Evolutionary conservation across 2,113 vertebrate species (phyloP), one percentile per base, ranked within the genome.

Genomic region (Thunnus thynnus): DNA sequence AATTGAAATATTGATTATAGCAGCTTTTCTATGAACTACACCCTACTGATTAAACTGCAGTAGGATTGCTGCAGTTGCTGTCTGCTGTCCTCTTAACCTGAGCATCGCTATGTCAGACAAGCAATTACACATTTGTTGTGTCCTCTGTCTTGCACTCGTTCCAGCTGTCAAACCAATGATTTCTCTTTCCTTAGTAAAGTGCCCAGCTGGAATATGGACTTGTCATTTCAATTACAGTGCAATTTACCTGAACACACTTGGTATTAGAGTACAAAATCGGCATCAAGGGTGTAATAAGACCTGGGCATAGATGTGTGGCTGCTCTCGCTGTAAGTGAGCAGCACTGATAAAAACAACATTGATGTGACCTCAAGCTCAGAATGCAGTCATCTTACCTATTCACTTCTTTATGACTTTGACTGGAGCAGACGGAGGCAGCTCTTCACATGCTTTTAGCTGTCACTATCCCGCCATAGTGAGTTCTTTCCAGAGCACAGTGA

Each of bases 311-410:
- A 17, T 18, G 13, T 51, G 58, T 10, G 0, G 18, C 25, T 4
- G 6, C 25, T 67, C 52, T 56, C 41, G 25, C 18, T 3, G 16
- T 12, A 8, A 30, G 4, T 16, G 48, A 62, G 16, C 22, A 22
- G 22, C 22, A 22, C 48, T 27, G 18, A 48, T 36, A 46, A 36
- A 51, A 61, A 46, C 57, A 18, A 46, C 46, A 48, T 3, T 44
- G 25, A 61, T 48, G 16, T 51, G 72, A 67, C 41, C 61, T 57
- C 10, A 62, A 72, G 70, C 57, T 62, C 18, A 50, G n/a, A 63
- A 50, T 41, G 71, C 75, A 36, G 64, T 70, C 44, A 13, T 74
- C 57, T 52, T 14, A 22, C 52, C 25, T 36, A 3, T 72, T 62
- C 50, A 0, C n/a, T 9, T 11, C 41, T 76, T 18, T 58, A 5